phyloP scores from a whole-genome alignment of 2,888 invertebrate species.

The Flexamia atlantica region DNA sequence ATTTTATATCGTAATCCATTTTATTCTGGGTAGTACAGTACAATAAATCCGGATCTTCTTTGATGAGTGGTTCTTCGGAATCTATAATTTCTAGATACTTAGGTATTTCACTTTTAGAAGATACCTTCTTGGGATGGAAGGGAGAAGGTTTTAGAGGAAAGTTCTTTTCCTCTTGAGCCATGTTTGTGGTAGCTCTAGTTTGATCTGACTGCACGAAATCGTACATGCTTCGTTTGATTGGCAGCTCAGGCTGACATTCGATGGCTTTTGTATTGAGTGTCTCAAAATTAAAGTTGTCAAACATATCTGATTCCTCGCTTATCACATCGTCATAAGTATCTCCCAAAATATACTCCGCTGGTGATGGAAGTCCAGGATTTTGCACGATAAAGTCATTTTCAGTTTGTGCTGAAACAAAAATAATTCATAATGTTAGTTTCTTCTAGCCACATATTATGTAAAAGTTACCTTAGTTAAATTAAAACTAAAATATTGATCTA shows the following conservation, averaged over 20 bases:
- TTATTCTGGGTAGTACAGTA: conserved; percentile 27
- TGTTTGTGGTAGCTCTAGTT: not conserved
- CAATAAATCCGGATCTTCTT: conserved; percentile 40
- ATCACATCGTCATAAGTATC: conserved; percentile 5
- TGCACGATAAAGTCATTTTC: conserved; percentile 44
- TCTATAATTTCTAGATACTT: conserved; percentile 15
- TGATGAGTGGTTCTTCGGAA: conserved; percentile 29
- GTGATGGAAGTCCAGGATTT: conserved; percentile 47
- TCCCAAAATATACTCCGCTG: conserved; percentile 29
- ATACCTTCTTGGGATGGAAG: not conserved
- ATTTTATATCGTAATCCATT: conserved; percentile 9
- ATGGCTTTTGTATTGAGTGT: not conserved
- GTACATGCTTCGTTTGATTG: not conserved
- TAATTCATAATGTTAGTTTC: not conserved
- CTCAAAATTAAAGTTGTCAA: conserved; percentile 28
- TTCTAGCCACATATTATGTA: not conserved
- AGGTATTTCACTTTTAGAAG: not conserved
- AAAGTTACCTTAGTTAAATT: too few species aligned
- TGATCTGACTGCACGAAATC: not conserved
- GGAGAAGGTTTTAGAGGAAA: not conserved
- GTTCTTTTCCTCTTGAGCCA: not conserved
- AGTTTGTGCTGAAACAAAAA: conserved; percentile 50
- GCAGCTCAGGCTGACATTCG: conserved; percentile 18
- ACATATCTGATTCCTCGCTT: conserved; percentile 38
- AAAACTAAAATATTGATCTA: too few species aligned